Evolutionary conservation across 2,888 invertebrate species (phyloP).

Genomic region (Petrolisthes manimaculis): DNA sequence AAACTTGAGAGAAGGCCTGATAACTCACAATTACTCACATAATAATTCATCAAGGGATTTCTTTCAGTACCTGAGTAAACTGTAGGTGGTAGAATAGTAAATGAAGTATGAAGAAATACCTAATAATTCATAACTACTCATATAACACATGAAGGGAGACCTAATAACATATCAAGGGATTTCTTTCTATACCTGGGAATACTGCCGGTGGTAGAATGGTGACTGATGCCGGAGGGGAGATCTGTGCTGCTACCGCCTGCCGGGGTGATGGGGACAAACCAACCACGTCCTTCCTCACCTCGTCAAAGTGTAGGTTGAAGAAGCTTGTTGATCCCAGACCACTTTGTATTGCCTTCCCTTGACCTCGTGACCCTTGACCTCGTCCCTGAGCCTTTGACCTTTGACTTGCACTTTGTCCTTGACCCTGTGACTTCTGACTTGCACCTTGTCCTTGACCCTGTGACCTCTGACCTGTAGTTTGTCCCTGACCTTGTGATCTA

Average conservation of each 20-base stretch:
- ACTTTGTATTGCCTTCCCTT: neutral
- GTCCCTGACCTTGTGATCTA: neutral
- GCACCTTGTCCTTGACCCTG: neutral
- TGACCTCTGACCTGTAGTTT: no score
- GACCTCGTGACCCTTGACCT: conserved; percentile 1
- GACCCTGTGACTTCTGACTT: conserved; percentile 15
- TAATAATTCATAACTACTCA: no score
- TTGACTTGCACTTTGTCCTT: no score
- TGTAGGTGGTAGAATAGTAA: no score
- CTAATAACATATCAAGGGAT: neutral
- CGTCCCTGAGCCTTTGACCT: neutral
- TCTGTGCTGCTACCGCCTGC: neutral
- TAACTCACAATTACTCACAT: no score
- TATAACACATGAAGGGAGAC: neutral
- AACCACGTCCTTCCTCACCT: neutral
- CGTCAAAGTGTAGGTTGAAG: conserved; percentile 12
- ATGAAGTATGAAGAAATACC: no score
- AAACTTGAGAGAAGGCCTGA: no score
- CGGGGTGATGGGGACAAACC: neutral
- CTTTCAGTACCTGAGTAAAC: no score
- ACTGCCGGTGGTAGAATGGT: conserved; percentile 11
- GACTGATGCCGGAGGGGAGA: conserved; percentile 9
- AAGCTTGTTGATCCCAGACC: neutral
- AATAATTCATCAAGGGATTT: no score
- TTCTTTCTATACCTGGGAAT: neutral